phyloP scores from a whole-genome alignment of 2,888 invertebrate genomes.

The Orthonychiurus folsomi region DNA sequence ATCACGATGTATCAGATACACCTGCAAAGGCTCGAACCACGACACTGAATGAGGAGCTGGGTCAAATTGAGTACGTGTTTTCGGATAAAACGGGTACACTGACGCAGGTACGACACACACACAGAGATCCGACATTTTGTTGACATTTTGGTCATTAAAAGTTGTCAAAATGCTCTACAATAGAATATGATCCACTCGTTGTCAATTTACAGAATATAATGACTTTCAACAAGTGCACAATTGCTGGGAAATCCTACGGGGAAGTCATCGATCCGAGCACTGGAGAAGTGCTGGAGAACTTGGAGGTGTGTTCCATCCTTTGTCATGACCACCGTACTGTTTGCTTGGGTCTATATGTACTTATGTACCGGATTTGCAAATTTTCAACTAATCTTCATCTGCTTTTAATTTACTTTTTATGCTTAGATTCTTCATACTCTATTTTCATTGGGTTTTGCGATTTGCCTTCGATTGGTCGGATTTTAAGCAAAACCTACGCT shows the following conservation, averaged over 20 bases:
- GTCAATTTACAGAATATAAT: conserved; percentile 93
- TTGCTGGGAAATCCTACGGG: conserved; percentile 83
- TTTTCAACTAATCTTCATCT: not conserved
- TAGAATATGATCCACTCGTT: not conserved
- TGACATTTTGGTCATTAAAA: not conserved
- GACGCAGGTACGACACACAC: conserved; percentile 66
- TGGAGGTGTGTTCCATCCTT: conserved; percentile 57
- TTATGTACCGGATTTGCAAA: not conserved
- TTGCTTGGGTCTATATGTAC: not conserved
- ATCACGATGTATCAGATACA: conserved; percentile 77
- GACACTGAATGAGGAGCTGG: conserved; percentile 95
- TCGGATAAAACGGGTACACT: conserved; percentile 99
- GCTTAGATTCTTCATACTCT: not conserved
- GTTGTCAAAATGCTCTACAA: not conserved
- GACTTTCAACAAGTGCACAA: conserved; percentile 98
- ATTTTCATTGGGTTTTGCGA: not conserved
- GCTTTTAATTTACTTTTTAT: not conserved
- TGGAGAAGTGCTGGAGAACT: conserved; percentile 76
- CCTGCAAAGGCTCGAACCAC: conserved; percentile 94
- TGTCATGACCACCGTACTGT: conserved; percentile 4
- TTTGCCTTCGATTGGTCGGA: not conserved
- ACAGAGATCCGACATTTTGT: too few species aligned
- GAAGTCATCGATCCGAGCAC: conserved; percentile 78
- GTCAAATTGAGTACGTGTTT: conserved; percentile 98
- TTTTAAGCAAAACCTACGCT: too few species aligned